These are phyloP conservation scores for Ectropis crepuscularia DNA, from an alignment of 2,888 invertebrate species.

Conservation along the genomic window DNA sequence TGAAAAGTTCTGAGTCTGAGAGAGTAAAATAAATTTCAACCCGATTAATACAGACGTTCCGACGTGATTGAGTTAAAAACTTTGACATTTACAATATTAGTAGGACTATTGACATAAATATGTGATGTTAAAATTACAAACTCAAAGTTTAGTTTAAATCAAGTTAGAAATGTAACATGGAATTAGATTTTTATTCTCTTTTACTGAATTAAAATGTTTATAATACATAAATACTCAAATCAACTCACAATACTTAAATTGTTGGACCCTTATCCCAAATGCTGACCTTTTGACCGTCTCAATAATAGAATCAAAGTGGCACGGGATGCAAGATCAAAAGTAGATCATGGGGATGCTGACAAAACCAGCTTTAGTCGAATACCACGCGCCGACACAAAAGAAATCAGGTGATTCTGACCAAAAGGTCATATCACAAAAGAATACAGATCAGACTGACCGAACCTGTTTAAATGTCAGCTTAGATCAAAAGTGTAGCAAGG, in stretches of 20 bases:
- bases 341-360: constrained; percentile 47
- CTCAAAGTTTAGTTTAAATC: no score
- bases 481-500: constrained; percentile 51
- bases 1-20: no score
- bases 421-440: not conserved
- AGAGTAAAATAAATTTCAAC: no score
- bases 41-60: no score
- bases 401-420: constrained; percentile 3
- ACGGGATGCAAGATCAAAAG: constrained; percentile 48
- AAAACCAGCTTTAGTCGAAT: constrained; percentile 33
- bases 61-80: no score
- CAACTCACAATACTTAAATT: constrained; percentile 1
- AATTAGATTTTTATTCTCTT: no score
- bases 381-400: constrained; percentile 20
- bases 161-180: no score
- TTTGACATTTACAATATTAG: no score
- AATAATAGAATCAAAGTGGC: constrained; percentile 21
- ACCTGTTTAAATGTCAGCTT: constrained; percentile 4
- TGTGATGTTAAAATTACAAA: no score
- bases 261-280: constrained; percentile 11
- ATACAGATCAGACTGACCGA: no score
- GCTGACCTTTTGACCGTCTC: constrained; percentile 12
- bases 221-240: not conserved
- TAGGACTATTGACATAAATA: no score
- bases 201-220: no score